Conservation (phyloP, 2,797 vertebrate genomes). For the Sebastes steindachneri region DNA sequence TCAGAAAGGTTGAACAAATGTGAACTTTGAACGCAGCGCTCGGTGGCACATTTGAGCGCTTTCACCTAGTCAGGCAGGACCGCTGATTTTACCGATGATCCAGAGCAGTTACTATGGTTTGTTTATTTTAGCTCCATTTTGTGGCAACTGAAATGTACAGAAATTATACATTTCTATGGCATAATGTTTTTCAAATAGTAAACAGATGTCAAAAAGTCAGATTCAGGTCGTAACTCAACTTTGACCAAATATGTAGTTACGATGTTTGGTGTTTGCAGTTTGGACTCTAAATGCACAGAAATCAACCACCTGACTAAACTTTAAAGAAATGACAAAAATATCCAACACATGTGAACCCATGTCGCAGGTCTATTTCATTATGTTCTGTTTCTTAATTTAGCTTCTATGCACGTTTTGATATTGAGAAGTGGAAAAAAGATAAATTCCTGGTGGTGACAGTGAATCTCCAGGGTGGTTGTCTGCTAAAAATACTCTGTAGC, state of each 20-base stretch:
- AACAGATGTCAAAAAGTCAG: neutral
- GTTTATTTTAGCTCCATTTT: neutral
- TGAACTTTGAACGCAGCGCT: too few species aligned
- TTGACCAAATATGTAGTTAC: neutral
- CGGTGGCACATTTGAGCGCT: too few species aligned
- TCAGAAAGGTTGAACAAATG: too few species aligned
- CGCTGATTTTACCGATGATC: too few species aligned
- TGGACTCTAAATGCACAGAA: neutral
- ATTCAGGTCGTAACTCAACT: neutral
- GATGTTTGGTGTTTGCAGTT: neutral
- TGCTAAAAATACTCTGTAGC: conserved; percentile 23
- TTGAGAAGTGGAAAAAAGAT: neutral
- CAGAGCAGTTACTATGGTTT: neutral
- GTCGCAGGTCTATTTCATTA: neutral
- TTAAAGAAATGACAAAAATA: neutral
- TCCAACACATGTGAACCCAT: neutral
- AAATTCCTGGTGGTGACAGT: neutral
- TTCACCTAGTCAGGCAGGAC: too few species aligned
- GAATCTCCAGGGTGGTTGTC: conserved; percentile 2
- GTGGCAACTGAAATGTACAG: neutral
- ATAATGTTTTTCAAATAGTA: neutral
- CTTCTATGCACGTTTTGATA: neutral
- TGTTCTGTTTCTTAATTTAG: neutral
- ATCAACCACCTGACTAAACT: neutral
- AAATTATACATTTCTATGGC: neutral